Percentiles rank a stretch among this genome's conserved stretches.
Conservation (phyloP, 2,113 vertebrate species). For the Mirounga angustirostris region DNA sequence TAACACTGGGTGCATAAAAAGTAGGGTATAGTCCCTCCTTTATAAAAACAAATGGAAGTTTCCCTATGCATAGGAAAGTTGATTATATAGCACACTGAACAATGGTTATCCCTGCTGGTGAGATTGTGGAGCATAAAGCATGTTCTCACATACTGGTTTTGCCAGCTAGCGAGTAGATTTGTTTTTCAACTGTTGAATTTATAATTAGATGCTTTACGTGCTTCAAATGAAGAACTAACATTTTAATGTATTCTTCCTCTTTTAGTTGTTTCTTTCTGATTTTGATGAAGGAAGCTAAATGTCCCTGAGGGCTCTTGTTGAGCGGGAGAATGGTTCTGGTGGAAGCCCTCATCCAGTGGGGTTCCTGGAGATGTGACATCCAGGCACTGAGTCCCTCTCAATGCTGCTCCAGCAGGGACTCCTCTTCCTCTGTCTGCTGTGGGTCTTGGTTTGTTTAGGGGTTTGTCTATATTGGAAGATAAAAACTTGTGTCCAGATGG, state of each 20-base stretch:
- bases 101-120: neutral
- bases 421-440: neutral
- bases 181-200: constrained; percentile 10
- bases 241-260: neutral
- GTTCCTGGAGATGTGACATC: neutral
- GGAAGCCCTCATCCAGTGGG: neutral
- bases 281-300: neutral
- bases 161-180: neutral
- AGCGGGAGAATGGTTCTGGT: neutral
- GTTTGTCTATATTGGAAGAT: neutral
- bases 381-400: accelerated
- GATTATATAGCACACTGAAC: neutral
- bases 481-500: constrained; percentile 9
- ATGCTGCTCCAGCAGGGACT: neutral
- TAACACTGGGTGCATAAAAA: neutral
- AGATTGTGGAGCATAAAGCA: neutral
- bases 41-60: neutral
- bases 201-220: neutral
- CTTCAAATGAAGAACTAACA: neutral
- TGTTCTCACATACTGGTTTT: neutral
- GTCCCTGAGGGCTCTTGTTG: neutral
- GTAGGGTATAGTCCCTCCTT: neutral
- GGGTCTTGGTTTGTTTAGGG: neutral
- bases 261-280: neutral
- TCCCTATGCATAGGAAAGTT: neutral